Base-by-base conservation (phyloP, 2,797 vertebrate genomes). In the Platyrinchus mystaceus region DNA sequence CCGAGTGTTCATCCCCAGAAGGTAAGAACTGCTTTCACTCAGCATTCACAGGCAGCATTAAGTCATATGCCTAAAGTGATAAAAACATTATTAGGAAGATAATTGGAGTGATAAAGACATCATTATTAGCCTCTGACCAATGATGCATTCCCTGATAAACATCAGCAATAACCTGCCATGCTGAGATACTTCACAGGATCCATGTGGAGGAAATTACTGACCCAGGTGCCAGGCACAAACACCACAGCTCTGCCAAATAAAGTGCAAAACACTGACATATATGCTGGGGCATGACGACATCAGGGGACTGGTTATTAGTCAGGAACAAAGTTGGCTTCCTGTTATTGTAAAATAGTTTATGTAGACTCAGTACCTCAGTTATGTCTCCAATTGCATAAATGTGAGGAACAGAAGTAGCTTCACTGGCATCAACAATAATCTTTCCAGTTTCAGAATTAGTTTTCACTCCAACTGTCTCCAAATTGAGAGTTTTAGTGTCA, bases 311-410 rank as follows among this genome's bases (percentile, higher is more conserved):
- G 79, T 95, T 96, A 96, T 93, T 95, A 95, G 93, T 85, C 93
- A 96, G 93, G 95, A 96, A 96, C 97, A 96, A 94, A 92, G 96
- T 44, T 58, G 89, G 86, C 80, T 97, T 97, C 95, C 96, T 97
- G 96, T 93, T 96, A 96, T 94, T 95, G 96, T 96, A 91, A 58
- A 95, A 92, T 7, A 90, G 83, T 95, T 97, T 89, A 93, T 80
- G 83, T 94, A 95, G 93, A 87, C 77, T 70, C 59, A 84, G 7
- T 98, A 99, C 99, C 99, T 99, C 98, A 3, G 98, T 95, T 68
- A 99, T 98, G 88, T 99, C 99, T 76, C 99, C 99, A 6, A 99
- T 95, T 84, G 99, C 99, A 24, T 98, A 99, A 96, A 99, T 98
- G 96, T 99, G 98, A 80, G 98, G 98, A 88, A 99, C 96, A 0